Conservation (phyloP, 1,140 invertebrate genomes). For the Hypothenemus hampei region DNA sequence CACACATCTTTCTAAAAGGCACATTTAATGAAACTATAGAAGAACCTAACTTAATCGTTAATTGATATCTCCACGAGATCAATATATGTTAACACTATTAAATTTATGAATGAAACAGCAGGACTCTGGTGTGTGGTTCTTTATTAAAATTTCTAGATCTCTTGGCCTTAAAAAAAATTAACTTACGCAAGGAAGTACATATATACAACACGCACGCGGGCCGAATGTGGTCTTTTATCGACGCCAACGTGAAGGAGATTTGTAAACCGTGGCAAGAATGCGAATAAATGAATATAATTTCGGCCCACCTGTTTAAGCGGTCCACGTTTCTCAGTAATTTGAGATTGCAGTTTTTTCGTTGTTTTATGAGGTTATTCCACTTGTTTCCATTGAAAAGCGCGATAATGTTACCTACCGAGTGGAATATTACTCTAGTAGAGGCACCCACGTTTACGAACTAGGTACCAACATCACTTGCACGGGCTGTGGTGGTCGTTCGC, state of each 20-base stretch:
- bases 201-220: too few relatives aligned
- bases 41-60: too few relatives aligned
- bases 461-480: conserved; percentile 1
- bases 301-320: conserved; percentile 15
- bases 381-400: conserved; percentile 17
- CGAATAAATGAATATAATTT: conserved; percentile 24
- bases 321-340: conserved; percentile 17
- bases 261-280: conserved; percentile 22
- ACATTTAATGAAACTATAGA: too few relatives aligned
- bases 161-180: too few relatives aligned
- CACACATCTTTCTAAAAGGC: too few relatives aligned
- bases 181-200: conserved; percentile 16
- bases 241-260: conserved; percentile 22
- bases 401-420: conserved; percentile 4
- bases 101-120: too few relatives aligned
- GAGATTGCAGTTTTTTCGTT: conserved; percentile 17
- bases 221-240: conserved; percentile 15
- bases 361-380: conserved; percentile 23
- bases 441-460: conserved; percentile 4
- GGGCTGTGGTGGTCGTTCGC: conserved; percentile 14
- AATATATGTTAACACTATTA: too few relatives aligned
- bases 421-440: conserved; percentile 4
- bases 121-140: too few relatives aligned
- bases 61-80: too few relatives aligned
- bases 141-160: too few relatives aligned